A percentile compares a stretch with the other conserved stretches of the same genome.
phyloP scores from a whole-genome alignment of 2,888 invertebrate species.

The Nasonia oneida region DNA sequence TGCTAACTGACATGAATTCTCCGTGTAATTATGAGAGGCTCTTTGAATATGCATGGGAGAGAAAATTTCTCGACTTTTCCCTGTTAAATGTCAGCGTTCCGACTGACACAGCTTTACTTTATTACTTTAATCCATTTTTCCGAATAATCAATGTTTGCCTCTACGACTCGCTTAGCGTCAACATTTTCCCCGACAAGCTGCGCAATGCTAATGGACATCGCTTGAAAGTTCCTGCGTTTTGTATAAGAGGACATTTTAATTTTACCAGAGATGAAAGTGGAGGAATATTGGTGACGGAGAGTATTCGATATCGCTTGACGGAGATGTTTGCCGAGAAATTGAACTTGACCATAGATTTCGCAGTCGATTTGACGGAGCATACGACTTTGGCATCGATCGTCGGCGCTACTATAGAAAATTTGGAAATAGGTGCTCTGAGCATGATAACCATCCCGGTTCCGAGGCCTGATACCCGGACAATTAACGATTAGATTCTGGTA shows the following conservation, averaged over 20 bases:
- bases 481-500: not conserved
- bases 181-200: conserved; percentile 16
- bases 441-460: conserved; percentile 3
- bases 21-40: not conserved
- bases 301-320: not conserved
- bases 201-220: not conserved
- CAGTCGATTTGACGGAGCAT: not conserved
- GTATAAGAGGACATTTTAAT: not conserved
- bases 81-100: not conserved
- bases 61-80: not conserved
- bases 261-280: not conserved
- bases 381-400: not conserved
- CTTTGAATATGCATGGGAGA: conserved; percentile 8
- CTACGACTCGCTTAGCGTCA: not conserved
- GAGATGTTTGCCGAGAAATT: not conserved
- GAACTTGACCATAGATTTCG: not conserved
- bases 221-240: not conserved
- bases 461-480: not conserved
- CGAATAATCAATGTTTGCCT: not conserved
- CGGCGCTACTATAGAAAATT: not conserved
- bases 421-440: not conserved
- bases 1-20: not conserved
- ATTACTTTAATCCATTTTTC: conserved; percentile 12
- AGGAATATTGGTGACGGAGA: not conserved
- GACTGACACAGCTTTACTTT: too few relatives aligned